Base-by-base conservation (phyloP, 1,140 invertebrate species). In the Wiebesia pumilae region DNA sequence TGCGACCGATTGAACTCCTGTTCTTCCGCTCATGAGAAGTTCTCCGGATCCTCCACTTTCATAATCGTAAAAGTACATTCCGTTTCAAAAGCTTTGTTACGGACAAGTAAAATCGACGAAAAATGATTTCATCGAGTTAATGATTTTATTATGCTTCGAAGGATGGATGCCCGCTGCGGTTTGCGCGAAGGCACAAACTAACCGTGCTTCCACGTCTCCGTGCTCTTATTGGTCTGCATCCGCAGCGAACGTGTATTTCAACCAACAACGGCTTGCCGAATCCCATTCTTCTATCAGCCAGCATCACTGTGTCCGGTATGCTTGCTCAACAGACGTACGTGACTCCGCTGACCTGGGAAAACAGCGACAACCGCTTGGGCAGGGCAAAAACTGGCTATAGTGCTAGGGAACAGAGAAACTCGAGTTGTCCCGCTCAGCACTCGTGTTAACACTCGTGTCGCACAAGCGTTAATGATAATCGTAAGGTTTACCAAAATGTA, bases 391-490 rank as follows among this genome's bases (percentile, higher is more conserved):
- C 40, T 43, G 71, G 24, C 38, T n/a, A 24, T 3, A 43, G 40
- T 27, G 1, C 0, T 3, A 7, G 38, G 24, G 19, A n/a, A 43
- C 14, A 7, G 38, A 7, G 19, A n/a, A 43, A 43, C 71, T 43
- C 24, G 24, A 75, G 71, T 75, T 75, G 40, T 24, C 43, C 16
- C 12, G 33, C 24, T 16, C 9, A 3, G 33, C 33, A 1, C 43
- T n/a, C n/a, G n/a, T n/a, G n/a, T n/a, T n/a, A n/a, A n/a, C n/a
- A n/a, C n/a, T n/a, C n/a, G n/a, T n/a, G n/a, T n/a, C n/a, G n/a
- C n/a, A n/a, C n/a, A n/a, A n/a, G n/a, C n/a, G n/a, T n/a, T 54
- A 79, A 80, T 54, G 38, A 62, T 30, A 62, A 80, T 43, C 21
- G 43, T 4, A 43, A 1, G 35, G 1, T 38, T 40, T 40, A 69